Evolutionary conservation across 1,140 invertebrate species (phyloP), one percentile per base, ranked within the genome.

Genomic region (Triops cancriformis): DNA sequence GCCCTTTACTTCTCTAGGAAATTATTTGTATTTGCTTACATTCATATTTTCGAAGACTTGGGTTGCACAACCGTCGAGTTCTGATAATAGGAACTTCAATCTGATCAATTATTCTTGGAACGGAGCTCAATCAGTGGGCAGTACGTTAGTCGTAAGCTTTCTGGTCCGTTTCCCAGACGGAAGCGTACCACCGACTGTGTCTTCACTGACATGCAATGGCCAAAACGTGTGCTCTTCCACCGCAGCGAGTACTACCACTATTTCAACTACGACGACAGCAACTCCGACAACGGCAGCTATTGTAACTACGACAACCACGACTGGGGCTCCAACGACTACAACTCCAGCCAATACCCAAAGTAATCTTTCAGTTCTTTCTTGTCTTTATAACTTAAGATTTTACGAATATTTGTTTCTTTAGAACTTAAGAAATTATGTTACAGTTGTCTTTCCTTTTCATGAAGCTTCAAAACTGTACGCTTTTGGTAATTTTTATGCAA

Each of bases 141-240:
- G 23, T n/a, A 14, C 23, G 11, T 27, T 78, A 6, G 43, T 27
- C 26, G 75, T 41, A n/a, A 23, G 73, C 26, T 78, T 78, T 43
- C 26, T 73, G n/a, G 73, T 73, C 14, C 26, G 73, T n/a, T 78
- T 43, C n/a, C 77, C 77, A 74, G 43, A 73, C 0, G 43, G n/a
- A 10, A 43, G 37, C 27, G 42, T 73, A n/a, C 11, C 72, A 7
- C 72, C 77, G 18, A 41, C 72, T 3, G 37, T 78, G 1, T 45
- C 73, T 18, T 73, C 28, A n/a, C n/a, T 78, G 74, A 11, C 42
- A 26, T 78, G 74, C 77, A 74, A 78, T 27, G 77, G 77, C 12
- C 72, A 43, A 41, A 73, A 78, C 10, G 7, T 41, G 31, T 78
- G 73, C 41, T 78, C 77, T 11, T 26, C 18, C 26, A 43, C 28